phyloP scores from a whole-genome alignment of 2,113 vertebrate species.

The Sciurus niger region DNA sequence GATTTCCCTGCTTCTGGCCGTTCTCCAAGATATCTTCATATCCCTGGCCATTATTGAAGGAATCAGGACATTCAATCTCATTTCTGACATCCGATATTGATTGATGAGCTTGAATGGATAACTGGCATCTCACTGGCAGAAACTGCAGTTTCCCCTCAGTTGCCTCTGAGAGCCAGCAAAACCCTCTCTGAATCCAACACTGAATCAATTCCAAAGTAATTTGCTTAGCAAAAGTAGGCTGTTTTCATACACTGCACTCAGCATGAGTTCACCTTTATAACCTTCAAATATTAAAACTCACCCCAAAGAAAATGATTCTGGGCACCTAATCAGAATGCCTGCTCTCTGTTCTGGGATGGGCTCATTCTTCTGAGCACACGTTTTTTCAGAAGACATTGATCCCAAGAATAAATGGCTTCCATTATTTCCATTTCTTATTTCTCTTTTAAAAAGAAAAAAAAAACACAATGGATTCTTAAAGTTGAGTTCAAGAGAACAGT shows the following conservation, averaged over 20 bases:
- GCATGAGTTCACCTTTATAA: constrained; percentile 75
- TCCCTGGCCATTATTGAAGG: constrained; percentile 37
- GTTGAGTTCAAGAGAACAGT: background rate
- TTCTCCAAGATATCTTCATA: constrained; percentile 43
- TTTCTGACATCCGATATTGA: constrained; percentile 58
- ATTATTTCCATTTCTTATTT: constrained; percentile 17
- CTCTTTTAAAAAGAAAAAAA: background rate
- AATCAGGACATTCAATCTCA: constrained; percentile 52
- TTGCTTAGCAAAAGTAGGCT: constrained; percentile 66
- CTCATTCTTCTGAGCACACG: constrained; percentile 41
- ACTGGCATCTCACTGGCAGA: constrained; percentile 35
- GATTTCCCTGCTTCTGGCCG: background rate
- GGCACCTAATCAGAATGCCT: constrained; percentile 44
- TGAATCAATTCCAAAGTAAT: constrained; percentile 69
- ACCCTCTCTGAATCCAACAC: constrained; percentile 63
- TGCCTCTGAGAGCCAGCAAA: constrained; percentile 53
- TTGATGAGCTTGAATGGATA: constrained; percentile 66
- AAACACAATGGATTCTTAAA: background rate
- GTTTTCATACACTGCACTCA: constrained; percentile 45
- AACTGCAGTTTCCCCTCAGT: constrained; percentile 43
- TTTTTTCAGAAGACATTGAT: constrained; percentile 38
- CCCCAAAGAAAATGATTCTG: constrained; percentile 33
- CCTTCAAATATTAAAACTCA: constrained; percentile 76
- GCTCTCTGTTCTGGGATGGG: constrained; percentile 53
- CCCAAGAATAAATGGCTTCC: constrained; percentile 54